Conservation (phyloP, 2,888 invertebrate species). For the Spatulosminthurus flaviceps region DNA sequence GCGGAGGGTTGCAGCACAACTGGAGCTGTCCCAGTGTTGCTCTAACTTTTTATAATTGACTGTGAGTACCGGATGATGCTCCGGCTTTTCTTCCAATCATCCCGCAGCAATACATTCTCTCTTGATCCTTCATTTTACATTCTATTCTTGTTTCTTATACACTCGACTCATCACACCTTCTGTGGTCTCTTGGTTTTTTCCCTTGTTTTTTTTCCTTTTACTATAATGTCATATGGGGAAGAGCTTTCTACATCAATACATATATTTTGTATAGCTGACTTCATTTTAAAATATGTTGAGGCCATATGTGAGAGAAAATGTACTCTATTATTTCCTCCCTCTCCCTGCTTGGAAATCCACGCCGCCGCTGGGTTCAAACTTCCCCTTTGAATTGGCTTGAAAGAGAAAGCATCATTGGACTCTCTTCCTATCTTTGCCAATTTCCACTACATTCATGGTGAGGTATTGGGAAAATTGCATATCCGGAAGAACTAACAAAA, state of each 20-base stretch:
- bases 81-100: background rate
- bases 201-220: background rate
- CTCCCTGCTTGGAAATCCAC: background rate
- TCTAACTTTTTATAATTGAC: constrained; percentile 40
- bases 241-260: no score
- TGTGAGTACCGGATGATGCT: constrained; percentile 31
- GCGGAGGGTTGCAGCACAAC: constrained; percentile 39
- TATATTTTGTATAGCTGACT: no score
- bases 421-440: no score
- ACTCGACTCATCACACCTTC: background rate
- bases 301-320: no score
- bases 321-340: no score
- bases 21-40: constrained; percentile 35
- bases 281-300: no score
- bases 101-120: background rate
- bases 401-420: no score
- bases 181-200: background rate
- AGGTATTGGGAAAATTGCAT: no score
- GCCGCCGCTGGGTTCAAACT: background rate
- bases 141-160: background rate
- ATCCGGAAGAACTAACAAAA: no score
- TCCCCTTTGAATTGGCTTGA: background rate
- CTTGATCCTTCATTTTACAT: background rate
- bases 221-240: background rate
- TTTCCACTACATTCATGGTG: no score